Conservation (phyloP, 2,113 vertebrate genomes). For the Mesitornis unicolor region DNA sequence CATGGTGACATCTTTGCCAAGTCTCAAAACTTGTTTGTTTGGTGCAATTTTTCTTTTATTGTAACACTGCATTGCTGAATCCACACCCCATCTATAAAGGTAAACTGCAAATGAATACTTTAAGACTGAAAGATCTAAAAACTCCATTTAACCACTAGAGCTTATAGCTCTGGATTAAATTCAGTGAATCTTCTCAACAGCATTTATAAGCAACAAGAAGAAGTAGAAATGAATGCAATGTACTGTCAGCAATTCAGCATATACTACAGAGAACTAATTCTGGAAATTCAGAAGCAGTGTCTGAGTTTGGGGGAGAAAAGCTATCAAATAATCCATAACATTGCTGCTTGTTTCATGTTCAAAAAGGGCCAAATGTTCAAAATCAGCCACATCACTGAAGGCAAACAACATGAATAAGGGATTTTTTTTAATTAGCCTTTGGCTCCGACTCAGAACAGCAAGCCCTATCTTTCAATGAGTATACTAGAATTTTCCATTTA, state of each 20-base stretch:
- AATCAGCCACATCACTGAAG: background rate
- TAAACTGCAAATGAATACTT: background rate
- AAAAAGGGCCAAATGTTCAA: background rate
- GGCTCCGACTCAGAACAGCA: background rate
- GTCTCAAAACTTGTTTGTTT: background rate
- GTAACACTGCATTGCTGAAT: background rate
- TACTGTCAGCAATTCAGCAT: background rate
- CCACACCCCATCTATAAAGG: background rate
- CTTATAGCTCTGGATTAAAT: background rate
- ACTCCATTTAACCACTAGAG: background rate
- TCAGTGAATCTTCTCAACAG: background rate
- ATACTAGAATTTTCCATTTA: background rate
- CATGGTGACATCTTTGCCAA: background rate
- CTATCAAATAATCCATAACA: background rate
- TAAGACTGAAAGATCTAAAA: background rate
- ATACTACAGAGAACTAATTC: background rate
- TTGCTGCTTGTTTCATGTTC: background rate
- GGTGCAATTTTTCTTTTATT: background rate
- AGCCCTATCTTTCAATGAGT: background rate
- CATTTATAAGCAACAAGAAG: background rate
- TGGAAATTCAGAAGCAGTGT: background rate
- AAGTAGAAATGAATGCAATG: background rate
- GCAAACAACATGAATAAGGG: background rate
- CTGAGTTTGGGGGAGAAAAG: background rate
- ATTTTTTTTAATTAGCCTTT: background rate